Evolutionary conservation across 2,113 vertebrate genomes (phyloP).

Genomic region (Cyprinus carpio): DNA sequence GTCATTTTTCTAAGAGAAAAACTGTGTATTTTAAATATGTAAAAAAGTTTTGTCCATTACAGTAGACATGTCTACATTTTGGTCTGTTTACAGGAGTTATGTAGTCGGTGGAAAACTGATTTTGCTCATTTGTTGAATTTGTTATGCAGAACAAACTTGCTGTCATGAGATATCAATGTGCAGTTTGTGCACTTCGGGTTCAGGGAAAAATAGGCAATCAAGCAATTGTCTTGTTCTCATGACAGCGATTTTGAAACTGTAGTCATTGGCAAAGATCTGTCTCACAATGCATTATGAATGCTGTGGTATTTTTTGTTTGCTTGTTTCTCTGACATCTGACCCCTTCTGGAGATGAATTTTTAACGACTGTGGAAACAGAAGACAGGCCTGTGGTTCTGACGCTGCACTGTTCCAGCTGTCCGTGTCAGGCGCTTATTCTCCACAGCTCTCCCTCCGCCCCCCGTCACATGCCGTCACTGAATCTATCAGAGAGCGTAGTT

Average conservation of each 20-base stretch:
- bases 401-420: conserved; percentile 35
- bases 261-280: conserved; percentile 30
- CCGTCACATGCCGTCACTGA: conserved; percentile 30
- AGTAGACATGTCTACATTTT: not conserved
- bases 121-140: not conserved
- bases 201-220: not conserved
- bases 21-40: not conserved
- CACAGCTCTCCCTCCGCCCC: conserved; percentile 6
- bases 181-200: not conserved
- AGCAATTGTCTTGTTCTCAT: not conserved
- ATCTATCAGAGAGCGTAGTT: conserved; percentile 38
- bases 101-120: not conserved
- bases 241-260: conserved; percentile 8
- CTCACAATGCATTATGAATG: conserved; percentile 67
- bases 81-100: conserved; percentile 27
- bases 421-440: conserved; percentile 52
- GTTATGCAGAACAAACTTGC: conserved; percentile 30
- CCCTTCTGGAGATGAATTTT: conserved; percentile 67
- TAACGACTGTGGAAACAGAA: conserved; percentile 69
- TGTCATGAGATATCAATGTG: conserved; percentile 32
- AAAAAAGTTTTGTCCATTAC: not conserved
- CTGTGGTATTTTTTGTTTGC: conserved; percentile 67
- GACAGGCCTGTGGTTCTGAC: conserved; percentile 53
- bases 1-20: not conserved
- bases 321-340: conserved; percentile 68